These are phyloP conservation scores for Alitta virens DNA, from an alignment of 2,888 invertebrate genomes.

Conservation along the genomic window DNA sequence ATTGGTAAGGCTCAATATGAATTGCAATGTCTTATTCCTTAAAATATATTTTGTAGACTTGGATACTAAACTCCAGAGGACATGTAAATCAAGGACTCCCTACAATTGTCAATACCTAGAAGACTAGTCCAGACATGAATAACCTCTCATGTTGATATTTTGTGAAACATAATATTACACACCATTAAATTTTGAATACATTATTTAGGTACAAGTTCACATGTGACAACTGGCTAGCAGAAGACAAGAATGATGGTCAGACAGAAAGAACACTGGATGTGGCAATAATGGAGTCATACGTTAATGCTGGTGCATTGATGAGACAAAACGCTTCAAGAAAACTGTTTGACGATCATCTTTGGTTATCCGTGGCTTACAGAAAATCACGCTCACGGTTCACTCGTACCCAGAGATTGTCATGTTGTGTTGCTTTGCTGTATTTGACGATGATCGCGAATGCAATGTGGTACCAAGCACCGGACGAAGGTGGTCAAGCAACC, in stretches of 20 bases:
- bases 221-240: background rate
- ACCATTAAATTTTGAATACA: no score
- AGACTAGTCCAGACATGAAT: no score
- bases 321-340: background rate
- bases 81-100: no score
- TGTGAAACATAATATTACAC: no score
- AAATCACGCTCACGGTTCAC: conserved; percentile 50
- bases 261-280: background rate
- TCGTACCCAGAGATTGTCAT: conserved; percentile 42
- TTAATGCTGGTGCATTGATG: background rate
- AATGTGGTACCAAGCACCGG: background rate
- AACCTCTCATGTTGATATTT: no score
- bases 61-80: no score
- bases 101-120: no score
- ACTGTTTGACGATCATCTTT: conserved; percentile 1
- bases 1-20: no score
- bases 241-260: background rate
- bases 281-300: background rate
- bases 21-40: no score
- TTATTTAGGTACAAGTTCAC: background rate
- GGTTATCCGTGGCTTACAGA: background rate
- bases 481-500: background rate
- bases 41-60: no score
- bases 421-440: conserved; percentile 36
- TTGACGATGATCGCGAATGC: conserved; percentile 35